Evolutionary conservation across 2,888 invertebrate genomes (phyloP).

Genomic region (Protonemura montana): DNA sequence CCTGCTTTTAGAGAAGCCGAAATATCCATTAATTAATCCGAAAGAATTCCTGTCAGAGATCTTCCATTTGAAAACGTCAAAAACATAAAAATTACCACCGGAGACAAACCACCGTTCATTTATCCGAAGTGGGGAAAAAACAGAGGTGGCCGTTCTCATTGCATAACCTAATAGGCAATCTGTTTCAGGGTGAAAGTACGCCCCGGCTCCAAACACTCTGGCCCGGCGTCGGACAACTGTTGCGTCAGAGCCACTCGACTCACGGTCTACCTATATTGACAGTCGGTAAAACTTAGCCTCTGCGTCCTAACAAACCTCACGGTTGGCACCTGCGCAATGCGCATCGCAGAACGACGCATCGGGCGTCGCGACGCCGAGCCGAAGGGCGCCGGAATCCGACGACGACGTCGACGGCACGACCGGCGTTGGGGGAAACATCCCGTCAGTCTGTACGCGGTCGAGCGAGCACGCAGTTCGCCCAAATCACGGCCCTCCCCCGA

Average conservation of each 20-base stretch:
- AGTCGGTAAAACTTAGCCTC: constrained; percentile 38
- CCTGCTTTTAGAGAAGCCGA: neutral
- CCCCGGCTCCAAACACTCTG: neutral
- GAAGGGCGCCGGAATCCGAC: constrained; percentile 22
- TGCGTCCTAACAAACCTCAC: constrained; percentile 26
- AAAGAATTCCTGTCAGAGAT: neutral
- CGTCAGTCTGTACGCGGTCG: constrained; percentile 31
- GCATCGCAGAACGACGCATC: constrained; percentile 7
- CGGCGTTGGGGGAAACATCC: neutral
- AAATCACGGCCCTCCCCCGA: no score
- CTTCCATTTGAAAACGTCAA: neutral
- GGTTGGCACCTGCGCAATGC: neutral
- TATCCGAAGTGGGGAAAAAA: neutral
- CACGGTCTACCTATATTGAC: constrained; percentile 39
- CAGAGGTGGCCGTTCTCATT: neutral
- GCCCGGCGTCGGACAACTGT: constrained; percentile 23
- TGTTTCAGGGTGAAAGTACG: neutral
- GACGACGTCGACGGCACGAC: neutral
- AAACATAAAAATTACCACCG: neutral
- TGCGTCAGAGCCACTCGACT: constrained; percentile 18
- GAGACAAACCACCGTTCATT: neutral
- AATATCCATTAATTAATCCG: neutral
- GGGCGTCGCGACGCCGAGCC: constrained; percentile 26
- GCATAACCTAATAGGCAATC: neutral
- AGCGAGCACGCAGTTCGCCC: neutral